phyloP scores from a whole-genome alignment of 2,113 vertebrate species.

The Cettia cetti region DNA sequence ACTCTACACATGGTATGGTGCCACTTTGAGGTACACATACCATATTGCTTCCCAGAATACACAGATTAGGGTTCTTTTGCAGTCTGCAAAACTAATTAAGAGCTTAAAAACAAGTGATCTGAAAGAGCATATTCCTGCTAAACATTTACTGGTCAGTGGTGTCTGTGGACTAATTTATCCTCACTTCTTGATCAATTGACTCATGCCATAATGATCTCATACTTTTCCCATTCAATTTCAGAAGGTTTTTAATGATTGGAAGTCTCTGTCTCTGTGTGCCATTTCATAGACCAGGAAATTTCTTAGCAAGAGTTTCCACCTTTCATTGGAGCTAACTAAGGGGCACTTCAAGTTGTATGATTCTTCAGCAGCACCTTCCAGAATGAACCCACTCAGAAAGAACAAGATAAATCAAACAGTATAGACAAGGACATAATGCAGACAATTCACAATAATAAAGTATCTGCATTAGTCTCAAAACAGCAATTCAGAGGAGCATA shows the following conservation, averaged over 20 bases:
- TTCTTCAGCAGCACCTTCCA: neutral
- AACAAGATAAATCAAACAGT: conserved; percentile 11
- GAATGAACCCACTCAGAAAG: neutral
- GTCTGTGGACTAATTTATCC: neutral
- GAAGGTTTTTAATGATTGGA: neutral
- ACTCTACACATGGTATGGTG: neutral
- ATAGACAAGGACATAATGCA: neutral
- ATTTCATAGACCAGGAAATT: neutral
- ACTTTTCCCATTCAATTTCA: neutral
- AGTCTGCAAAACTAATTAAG: neutral
- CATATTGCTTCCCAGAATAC: neutral
- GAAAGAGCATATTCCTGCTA: neutral
- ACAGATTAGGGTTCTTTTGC: neutral
- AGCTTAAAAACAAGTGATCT: neutral
- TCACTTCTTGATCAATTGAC: neutral
- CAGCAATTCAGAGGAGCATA: conserved; percentile 4
- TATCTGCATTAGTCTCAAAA: conserved; percentile 40
- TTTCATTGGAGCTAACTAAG: neutral
- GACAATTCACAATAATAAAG: conserved; percentile 27
- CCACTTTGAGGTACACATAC: neutral
- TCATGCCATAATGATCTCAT: neutral
- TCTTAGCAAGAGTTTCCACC: neutral
- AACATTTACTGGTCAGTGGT: neutral
- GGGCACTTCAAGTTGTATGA: neutral
- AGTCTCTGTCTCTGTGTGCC: neutral